phyloP scores from a whole-genome alignment of 2,113 vertebrate species.

The Cairina moschata region DNA sequence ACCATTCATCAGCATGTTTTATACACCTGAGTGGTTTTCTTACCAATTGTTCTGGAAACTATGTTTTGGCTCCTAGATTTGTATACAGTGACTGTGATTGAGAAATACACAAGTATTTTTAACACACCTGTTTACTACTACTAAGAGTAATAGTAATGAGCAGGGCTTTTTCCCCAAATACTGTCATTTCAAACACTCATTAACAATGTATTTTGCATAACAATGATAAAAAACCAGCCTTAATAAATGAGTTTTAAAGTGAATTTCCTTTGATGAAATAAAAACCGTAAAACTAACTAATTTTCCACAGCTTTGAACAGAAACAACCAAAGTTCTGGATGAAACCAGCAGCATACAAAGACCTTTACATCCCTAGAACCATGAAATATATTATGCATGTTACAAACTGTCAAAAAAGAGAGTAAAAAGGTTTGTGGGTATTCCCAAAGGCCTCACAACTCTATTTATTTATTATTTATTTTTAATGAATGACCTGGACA shows the following conservation, averaged over 20 bases:
- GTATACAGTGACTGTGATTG: background rate
- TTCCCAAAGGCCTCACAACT: background rate
- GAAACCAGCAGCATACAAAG: background rate
- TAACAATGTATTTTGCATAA: rapidly evolving
- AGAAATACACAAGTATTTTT: background rate
- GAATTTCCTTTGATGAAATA: background rate
- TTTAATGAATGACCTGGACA: no score
- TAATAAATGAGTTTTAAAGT: background rate
- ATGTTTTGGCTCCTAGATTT: background rate
- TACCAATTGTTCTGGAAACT: background rate
- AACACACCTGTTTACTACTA: background rate
- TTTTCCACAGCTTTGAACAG: background rate
- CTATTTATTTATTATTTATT: no score
- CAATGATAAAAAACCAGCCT: background rate
- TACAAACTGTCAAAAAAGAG: background rate
- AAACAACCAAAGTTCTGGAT: background rate
- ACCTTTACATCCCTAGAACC: background rate
- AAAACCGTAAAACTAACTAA: background rate
- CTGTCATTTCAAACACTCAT: background rate
- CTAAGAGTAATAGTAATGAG: background rate
- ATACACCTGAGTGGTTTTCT: background rate
- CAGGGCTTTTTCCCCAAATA: rapidly evolving
- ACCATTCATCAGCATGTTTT: background rate
- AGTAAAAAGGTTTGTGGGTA: background rate
- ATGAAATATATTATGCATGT: background rate